Percentiles rank a stretch among this genome's conserved stretches.
Conservation (phyloP, 1,140 invertebrate genomes). For the Akabosia matsudoensis region DNA sequence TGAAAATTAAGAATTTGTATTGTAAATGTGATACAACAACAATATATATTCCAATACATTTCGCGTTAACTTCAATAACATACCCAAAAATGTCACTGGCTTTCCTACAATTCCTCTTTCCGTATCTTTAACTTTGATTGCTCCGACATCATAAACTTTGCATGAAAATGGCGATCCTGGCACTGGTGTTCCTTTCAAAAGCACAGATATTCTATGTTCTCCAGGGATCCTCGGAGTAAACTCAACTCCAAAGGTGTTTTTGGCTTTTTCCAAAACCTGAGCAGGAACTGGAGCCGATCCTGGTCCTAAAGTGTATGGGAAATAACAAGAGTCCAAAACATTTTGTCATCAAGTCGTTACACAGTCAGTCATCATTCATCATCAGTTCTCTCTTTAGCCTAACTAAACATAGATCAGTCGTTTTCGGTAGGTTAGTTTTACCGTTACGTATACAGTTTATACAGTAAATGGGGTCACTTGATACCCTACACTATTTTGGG, state of each 20-base stretch:
- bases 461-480: neutral
- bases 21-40: no score
- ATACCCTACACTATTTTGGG: neutral
- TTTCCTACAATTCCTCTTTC: slow-evolving; percentile 85
- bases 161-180: slow-evolving; percentile 82
- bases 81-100: slow-evolving; percentile 90
- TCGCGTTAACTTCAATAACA: slow-evolving; percentile 1
- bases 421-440: neutral
- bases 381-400: slow-evolving; percentile 13
- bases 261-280: slow-evolving; percentile 73
- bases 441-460: neutral
- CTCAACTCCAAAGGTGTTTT: slow-evolving; percentile 72
- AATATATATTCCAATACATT: slow-evolving; percentile 5
- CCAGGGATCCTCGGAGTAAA: slow-evolving; percentile 81
- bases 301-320: slow-evolving; percentile 63
- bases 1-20: no score
- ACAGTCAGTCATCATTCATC: neutral
- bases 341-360: slow-evolving; percentile 16
- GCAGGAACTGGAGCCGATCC: slow-evolving; percentile 81
- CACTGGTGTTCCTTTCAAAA: slow-evolving; percentile 50
- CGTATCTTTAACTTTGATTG: slow-evolving; percentile 90
- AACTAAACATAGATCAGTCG: slow-evolving; percentile 11
- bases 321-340: slow-evolving; percentile 28
- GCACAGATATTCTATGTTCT: slow-evolving; percentile 82
- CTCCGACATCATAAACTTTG: slow-evolving; percentile 91